Conservation (phyloP, 2,113 vertebrate species). For the Lepus americanus region DNA sequence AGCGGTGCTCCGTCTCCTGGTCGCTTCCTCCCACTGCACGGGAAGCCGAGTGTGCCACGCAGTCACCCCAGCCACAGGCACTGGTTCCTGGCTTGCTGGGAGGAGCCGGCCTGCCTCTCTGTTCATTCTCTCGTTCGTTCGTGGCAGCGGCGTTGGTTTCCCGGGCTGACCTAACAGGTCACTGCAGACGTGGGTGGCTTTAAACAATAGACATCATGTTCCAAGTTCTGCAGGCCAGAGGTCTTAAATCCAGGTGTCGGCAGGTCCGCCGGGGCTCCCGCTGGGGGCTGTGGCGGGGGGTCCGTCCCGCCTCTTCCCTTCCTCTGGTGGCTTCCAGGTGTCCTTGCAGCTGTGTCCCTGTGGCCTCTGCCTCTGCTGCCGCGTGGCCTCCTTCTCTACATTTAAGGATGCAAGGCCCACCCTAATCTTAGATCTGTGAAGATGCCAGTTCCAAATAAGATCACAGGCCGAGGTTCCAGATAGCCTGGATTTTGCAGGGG, state of each 20-base stretch:
- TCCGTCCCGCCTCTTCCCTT: neutral
- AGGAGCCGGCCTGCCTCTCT: neutral
- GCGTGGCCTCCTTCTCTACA: neutral
- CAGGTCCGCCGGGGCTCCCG: neutral
- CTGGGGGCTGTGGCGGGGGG: neutral
- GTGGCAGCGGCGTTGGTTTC: neutral
- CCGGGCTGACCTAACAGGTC: neutral
- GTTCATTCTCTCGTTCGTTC: neutral
- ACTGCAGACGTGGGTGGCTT: neutral
- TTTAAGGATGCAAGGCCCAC: neutral
- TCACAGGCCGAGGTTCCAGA: neutral
- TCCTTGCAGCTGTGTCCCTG: too few relatives aligned
- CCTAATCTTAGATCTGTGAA: neutral
- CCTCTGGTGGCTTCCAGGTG: neutral
- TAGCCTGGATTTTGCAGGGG: neutral
- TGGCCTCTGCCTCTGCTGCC: neutral
- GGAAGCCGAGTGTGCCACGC: neutral
- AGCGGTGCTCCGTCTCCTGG: neutral
- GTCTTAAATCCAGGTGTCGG: neutral
- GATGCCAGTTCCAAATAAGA: neutral
- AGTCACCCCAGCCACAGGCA: rapidly evolving
- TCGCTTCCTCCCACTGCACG: neutral
- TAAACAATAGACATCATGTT: neutral
- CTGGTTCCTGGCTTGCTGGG: neutral
- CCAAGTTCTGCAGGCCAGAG: neutral